Evolutionary conservation across 2,888 invertebrate species (phyloP).

Genomic region (Hirtodrosophila alboralis): DNA sequence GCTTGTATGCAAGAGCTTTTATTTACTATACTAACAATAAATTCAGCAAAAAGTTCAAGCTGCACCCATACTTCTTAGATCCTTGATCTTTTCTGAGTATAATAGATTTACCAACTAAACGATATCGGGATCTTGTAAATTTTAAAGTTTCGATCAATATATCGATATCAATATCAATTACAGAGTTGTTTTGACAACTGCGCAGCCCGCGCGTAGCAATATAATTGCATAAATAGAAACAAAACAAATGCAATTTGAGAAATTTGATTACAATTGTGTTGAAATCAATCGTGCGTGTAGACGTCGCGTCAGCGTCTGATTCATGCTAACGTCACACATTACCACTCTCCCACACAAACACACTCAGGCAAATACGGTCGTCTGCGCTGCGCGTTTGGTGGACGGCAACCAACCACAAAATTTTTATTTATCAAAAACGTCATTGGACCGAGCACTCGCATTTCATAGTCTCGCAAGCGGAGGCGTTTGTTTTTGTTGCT

Average conservation of each 20-base stretch:
- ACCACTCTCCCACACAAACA: constrained; percentile 4
- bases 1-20: too few species aligned
- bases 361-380: neutral
- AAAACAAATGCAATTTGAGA: constrained; percentile 44
- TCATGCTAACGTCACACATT: constrained; percentile 34
- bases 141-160: constrained; percentile 1
- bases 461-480: constrained; percentile 30
- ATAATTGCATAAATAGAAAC: constrained; percentile 39
- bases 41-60: too few species aligned
- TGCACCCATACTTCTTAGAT: too few species aligned
- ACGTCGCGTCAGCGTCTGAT: constrained; percentile 29
- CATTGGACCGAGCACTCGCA: constrained; percentile 34
- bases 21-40: too few species aligned
- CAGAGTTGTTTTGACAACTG: constrained; percentile 22
- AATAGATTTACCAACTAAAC: too few species aligned
- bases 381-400: constrained; percentile 16
- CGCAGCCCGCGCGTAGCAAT: constrained; percentile 36
- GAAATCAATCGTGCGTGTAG: constrained; percentile 25
- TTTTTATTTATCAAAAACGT: constrained; percentile 47
- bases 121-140: constrained; percentile 5
- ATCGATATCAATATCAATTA: constrained; percentile 26
- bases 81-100: too few species aligned
- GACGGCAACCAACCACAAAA: constrained; percentile 26
- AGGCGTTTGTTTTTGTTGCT: constrained; percentile 29
- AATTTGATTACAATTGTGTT: constrained; percentile 25